Evolutionary conservation across 2,888 invertebrate genomes (phyloP).

Genomic region (Cosmopolites sordidus): DNA sequence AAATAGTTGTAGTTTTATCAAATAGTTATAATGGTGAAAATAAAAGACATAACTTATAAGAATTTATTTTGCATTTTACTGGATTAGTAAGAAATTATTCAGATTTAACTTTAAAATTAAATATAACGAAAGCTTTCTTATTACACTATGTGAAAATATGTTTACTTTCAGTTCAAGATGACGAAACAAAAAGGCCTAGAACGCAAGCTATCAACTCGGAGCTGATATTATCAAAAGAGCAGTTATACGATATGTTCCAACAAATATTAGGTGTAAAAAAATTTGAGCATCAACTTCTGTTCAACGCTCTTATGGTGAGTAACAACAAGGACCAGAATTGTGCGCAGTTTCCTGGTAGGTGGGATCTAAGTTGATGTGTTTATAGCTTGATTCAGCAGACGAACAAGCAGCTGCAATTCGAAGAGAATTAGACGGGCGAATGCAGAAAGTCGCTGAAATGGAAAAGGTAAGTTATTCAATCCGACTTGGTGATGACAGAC

Average conservation of each 20-base stretch:
- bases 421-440: conserved; percentile 95
- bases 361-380: conserved; percentile 20
- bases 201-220: conserved; percentile 92
- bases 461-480: conserved; percentile 67
- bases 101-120: no score
- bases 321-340: background rate
- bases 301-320: conserved; percentile 90
- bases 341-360: background rate
- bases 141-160: no score
- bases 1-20: no score
- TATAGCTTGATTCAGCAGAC: conserved; percentile 95
- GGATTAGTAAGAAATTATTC: no score
- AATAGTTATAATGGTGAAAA: no score
- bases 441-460: conserved; percentile 96
- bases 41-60: no score
- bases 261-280: conserved; percentile 98
- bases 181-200: conserved; percentile 80
- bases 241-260: conserved; percentile 99
- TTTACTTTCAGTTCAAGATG: conserved; percentile 64
- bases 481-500: conserved; percentile 1
- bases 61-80: no score
- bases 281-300: conserved; percentile 98
- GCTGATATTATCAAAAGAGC: conserved; percentile 95
- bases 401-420: conserved; percentile 99
- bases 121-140: no score